Conservation (phyloP, 2,113 vertebrate species). For the Forbesichthys papilliferus region DNA sequence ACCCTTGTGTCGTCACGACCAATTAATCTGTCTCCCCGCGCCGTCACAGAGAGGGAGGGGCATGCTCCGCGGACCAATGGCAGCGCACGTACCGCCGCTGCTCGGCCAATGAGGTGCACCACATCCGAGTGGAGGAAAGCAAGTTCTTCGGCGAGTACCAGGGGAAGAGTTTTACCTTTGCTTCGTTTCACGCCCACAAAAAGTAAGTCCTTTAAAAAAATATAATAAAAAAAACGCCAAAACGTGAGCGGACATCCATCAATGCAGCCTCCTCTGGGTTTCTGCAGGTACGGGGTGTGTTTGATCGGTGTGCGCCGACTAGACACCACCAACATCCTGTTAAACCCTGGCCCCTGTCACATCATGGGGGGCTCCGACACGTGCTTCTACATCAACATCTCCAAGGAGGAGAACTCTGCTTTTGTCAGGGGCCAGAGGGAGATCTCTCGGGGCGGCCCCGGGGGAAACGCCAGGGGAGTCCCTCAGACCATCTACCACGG, state of each 20-base stretch:
- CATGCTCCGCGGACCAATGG: slow-evolving; percentile 80
- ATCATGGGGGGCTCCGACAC: slow-evolving; percentile 82
- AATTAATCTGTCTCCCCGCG: slow-evolving; percentile 21
- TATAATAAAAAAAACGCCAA: background rate
- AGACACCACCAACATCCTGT: slow-evolving; percentile 80
- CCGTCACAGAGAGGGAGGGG: slow-evolving; percentile 63
- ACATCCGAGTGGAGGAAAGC: slow-evolving; percentile 83
- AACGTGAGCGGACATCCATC: background rate
- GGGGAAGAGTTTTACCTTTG: slow-evolving; percentile 84
- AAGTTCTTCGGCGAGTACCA: slow-evolving; percentile 86
- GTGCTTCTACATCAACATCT: slow-evolving; percentile 86
- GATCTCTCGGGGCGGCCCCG: slow-evolving; percentile 60
- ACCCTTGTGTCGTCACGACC: slow-evolving; percentile 23
- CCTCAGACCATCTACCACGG: slow-evolving; percentile 81
- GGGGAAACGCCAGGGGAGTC: slow-evolving; percentile 64
- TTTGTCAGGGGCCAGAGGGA: slow-evolving; percentile 80
- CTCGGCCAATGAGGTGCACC: slow-evolving; percentile 84
- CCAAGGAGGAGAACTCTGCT: slow-evolving; percentile 85
- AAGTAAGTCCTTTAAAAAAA: slow-evolving; percentile 68
- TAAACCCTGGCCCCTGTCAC: slow-evolving; percentile 83
- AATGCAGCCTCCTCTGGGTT: slow-evolving; percentile 8
- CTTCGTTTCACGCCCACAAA: slow-evolving; percentile 84
- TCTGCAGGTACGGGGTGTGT: slow-evolving; percentile 80
- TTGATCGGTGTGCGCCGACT: slow-evolving; percentile 79
- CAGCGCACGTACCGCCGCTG: slow-evolving; percentile 82